Conservation (phyloP, 2,888 invertebrate species). For the Boloria euphrosyne region DNA sequence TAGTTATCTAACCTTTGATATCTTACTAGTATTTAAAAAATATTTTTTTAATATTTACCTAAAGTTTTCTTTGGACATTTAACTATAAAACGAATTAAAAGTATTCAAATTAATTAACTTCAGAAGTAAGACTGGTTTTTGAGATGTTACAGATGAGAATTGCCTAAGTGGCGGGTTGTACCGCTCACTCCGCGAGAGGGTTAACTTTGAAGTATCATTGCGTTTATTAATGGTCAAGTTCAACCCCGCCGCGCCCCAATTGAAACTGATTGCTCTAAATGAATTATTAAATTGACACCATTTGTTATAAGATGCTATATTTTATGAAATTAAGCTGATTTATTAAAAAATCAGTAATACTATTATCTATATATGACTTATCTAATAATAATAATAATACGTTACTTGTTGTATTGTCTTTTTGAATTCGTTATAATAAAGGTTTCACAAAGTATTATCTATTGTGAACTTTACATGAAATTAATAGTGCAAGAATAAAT, state of each 20-base stretch:
- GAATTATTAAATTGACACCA: conserved; percentile 76
- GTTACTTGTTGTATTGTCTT: no score
- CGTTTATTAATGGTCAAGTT: conserved; percentile 82
- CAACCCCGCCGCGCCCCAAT: conserved; percentile 59
- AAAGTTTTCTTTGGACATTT: no score
- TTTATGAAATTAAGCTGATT: conserved; percentile 17
- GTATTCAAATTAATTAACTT: conserved; percentile 13
- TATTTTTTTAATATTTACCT: not conserved
- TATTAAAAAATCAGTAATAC: not conserved
- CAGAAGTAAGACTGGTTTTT: conserved; percentile 16
- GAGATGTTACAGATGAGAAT: conserved; percentile 37
- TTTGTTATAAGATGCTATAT: conserved; percentile 53
- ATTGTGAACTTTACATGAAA: no score
- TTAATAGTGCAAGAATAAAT: no score
- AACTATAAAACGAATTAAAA: not conserved
- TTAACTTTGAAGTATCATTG: conserved; percentile 81
- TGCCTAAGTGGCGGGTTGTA: conserved; percentile 58
- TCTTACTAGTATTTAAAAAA: not conserved
- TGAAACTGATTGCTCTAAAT: conserved; percentile 73
- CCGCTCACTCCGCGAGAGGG: conserved; percentile 69
- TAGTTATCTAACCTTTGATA: not conserved
- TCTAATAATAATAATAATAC: no score
- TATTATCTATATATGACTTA: no score
- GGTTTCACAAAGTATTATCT: no score
- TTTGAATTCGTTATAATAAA: no score